These are phyloP conservation scores for Neodon shergylaensis DNA, from an alignment of 2,113 vertebrate species.

Conservation along the genomic window DNA sequence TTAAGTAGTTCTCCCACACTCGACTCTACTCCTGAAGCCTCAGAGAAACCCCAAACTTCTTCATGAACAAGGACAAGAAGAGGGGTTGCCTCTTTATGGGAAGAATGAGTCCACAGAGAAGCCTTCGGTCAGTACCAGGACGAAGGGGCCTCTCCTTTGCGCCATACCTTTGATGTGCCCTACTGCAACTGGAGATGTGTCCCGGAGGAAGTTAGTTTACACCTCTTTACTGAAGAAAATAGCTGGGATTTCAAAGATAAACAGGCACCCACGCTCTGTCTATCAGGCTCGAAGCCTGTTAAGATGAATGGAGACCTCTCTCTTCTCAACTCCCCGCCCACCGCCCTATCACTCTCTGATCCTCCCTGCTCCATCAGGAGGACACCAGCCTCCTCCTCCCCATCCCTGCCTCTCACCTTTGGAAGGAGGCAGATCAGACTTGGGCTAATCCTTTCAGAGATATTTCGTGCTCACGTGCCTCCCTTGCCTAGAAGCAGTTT, in stretches of 20 bases:
- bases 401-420: background rate
- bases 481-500: conserved; percentile 21
- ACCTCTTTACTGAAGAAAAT: conserved; percentile 46
- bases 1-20: background rate
- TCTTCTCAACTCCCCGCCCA: background rate
- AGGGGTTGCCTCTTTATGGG: background rate
- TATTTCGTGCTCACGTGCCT: background rate
- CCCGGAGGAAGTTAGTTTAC: conserved; percentile 39
- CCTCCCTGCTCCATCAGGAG: background rate
- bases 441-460: conserved; percentile 19
- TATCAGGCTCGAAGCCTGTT: background rate
- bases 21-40: background rate
- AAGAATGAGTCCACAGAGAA: background rate
- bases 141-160: background rate
- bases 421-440: background rate
- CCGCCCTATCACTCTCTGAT: background rate
- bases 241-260: conserved; percentile 30
- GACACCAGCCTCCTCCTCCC: background rate
- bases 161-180: background rate
- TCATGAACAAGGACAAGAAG: background rate
- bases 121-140: background rate
- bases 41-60: background rate
- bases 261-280: conserved; percentile 56
- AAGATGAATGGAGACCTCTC: conserved; percentile 31
- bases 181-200: background rate